Conservation (phyloP, 1,140 invertebrate species). For the Trichoplusia ni region DNA sequence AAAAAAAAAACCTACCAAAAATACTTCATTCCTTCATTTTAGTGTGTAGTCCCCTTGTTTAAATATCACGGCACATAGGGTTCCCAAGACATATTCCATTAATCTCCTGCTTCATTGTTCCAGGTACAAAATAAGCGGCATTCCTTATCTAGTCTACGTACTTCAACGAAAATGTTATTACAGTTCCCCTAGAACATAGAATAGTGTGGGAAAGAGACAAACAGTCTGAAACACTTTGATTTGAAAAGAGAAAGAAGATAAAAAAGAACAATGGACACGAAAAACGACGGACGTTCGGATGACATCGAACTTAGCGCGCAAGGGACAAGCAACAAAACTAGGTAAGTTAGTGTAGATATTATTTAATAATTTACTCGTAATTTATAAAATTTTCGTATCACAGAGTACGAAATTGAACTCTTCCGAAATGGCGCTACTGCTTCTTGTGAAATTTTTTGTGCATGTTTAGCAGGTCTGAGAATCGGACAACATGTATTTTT, state of each 20-base stretch:
- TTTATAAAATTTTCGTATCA: no score
- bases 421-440: no score
- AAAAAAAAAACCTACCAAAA: no score
- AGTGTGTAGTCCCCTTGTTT: no score
- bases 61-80: no score
- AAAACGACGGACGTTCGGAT: conserved; percentile 62
- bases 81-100: no score
- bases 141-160: conserved; percentile 55
- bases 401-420: no score
- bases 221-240: conserved; percentile 26
- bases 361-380: no score
- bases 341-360: conserved; percentile 37
- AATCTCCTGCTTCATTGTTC: conserved; percentile 12
- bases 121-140: conserved; percentile 50
- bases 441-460: no score
- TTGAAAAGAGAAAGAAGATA: conserved; percentile 29
- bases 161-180: conserved; percentile 68
- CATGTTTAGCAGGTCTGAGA: no score
- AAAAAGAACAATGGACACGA: conserved; percentile 62
- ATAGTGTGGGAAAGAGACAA: conserved; percentile 36
- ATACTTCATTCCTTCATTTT: no score
- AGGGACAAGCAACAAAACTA: conserved; percentile 62
- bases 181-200: conserved; percentile 53
- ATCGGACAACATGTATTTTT: no score
- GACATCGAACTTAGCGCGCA: conserved; percentile 74